Evolutionary conservation across 1,140 invertebrate species (phyloP).

Genomic region (Leptopilina clavipes): DNA sequence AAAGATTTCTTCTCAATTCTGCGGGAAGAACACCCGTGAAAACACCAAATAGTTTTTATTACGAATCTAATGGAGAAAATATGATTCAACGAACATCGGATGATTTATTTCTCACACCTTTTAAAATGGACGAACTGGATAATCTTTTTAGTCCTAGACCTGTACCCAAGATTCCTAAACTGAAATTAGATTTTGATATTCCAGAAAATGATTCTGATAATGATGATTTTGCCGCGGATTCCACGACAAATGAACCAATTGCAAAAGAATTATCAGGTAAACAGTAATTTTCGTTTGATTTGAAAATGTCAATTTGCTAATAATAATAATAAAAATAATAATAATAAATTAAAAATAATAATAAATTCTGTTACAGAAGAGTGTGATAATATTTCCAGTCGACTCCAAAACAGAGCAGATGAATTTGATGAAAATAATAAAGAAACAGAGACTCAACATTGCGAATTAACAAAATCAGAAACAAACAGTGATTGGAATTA

Average conservation of each 20-base stretch:
- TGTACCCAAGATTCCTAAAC: conserved; percentile 29
- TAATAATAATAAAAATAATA: too few relatives aligned
- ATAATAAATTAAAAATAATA: too few relatives aligned
- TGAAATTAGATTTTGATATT: conserved; percentile 46
- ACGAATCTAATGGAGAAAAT: neutral
- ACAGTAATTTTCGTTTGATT: too few relatives aligned
- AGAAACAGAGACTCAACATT: neutral
- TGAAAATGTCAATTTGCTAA: too few relatives aligned
- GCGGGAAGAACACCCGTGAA: neutral
- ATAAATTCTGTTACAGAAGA: too few relatives aligned
- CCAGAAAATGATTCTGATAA: conserved; percentile 42
- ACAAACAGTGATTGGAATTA: neutral
- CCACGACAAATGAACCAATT: neutral
- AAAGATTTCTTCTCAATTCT: neutral
- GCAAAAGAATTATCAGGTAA: neutral
- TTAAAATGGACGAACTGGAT: neutral
- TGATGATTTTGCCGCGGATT: neutral
- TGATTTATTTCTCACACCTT: neutral
- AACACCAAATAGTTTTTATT: neutral
- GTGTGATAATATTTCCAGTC: neutral
- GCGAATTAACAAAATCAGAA: too few relatives aligned
- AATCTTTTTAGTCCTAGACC: conserved; percentile 56
- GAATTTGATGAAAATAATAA: too few relatives aligned
- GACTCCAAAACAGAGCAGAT: too few relatives aligned
- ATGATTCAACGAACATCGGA: neutral